Conservation (phyloP, 1,140 invertebrate species). For the Venturia canescens region DNA sequence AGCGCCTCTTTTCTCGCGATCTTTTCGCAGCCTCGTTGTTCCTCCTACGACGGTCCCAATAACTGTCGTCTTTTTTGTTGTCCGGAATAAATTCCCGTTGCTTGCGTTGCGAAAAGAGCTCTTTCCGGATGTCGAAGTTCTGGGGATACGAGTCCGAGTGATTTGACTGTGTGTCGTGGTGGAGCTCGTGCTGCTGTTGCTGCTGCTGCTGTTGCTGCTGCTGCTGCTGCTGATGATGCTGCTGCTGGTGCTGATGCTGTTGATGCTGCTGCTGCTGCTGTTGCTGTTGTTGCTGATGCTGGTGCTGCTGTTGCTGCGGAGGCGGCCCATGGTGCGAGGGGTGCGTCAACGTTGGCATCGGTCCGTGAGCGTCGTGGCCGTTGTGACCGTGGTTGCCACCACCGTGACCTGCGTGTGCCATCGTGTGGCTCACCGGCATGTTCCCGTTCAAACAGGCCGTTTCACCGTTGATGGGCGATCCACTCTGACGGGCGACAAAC, state of each 20-base stretch:
- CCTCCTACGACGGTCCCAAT: constrained; percentile 95
- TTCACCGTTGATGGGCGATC: constrained; percentile 83
- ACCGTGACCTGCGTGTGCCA: constrained; percentile 71
- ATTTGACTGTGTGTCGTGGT: constrained; percentile 58
- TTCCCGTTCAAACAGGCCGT: constrained; percentile 79
- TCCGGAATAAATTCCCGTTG: constrained; percentile 98
- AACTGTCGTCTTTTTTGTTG: constrained; percentile 97
- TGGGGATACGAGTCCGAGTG: constrained; percentile 67
- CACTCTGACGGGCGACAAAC: constrained; percentile 85
- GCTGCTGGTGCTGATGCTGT: constrained; percentile 57
- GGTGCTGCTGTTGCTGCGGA: constrained; percentile 65
- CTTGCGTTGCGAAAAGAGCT: constrained; percentile 91
- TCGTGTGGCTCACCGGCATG: constrained; percentile 78
- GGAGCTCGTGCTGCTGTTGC: constrained; percentile 60
- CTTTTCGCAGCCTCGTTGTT: constrained; percentile 98
- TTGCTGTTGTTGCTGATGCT: constrained; percentile 55
- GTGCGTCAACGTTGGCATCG: constrained; percentile 69
- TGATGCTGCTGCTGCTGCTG: constrained; percentile 56
- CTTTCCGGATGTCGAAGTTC: constrained; percentile 82
- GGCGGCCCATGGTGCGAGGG: constrained; percentile 71
- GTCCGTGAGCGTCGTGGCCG: constrained; percentile 58
- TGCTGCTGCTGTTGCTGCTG: constrained; percentile 63
- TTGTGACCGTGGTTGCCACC: constrained; percentile 63
- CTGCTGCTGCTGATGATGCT: constrained; percentile 61
- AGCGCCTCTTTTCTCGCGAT: constrained; percentile 95